A percentile compares a stretch with the other conserved stretches of the same genome.
Conservation (phyloP, 2,113 vertebrate genomes). For the Entomyzon cyanotis region DNA sequence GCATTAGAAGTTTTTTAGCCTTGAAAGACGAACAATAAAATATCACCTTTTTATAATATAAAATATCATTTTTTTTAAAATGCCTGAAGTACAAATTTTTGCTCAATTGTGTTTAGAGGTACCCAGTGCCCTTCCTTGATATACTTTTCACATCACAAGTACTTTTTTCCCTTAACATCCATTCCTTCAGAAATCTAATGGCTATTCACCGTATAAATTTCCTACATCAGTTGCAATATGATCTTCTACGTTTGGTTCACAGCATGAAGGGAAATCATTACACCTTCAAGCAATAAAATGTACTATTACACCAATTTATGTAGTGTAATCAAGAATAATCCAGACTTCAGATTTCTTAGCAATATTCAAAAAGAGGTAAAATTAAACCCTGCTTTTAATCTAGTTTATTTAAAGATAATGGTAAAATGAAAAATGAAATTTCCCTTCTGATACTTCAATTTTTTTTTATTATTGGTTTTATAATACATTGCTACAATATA, state of each 20-base stretch:
- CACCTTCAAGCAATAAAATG: neutral
- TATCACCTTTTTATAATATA: too few species aligned
- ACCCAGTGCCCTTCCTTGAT: neutral
- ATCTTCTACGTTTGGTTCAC: neutral
- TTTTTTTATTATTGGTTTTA: neutral
- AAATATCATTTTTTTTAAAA: too few species aligned
- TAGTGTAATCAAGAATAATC: neutral
- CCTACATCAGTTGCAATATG: neutral
- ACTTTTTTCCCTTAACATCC: neutral
- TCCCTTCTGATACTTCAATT: neutral
- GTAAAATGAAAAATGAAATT: neutral
- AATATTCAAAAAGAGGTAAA: neutral
- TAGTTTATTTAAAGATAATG: neutral
- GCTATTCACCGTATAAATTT: neutral
- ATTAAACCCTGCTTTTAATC: neutral
- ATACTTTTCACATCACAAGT: neutral
- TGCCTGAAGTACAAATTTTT: neutral
- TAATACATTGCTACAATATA: neutral
- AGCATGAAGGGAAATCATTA: slow-evolving; percentile 7
- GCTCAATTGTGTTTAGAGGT: neutral
- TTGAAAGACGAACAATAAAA: neutral
- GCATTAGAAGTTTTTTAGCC: neutral
- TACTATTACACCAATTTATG: neutral
- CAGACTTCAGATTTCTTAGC: neutral
- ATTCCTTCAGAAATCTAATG: neutral